These are phyloP conservation scores for Heliocidaris erythrogramma DNA, from an alignment of 35 echinoderm and acorn worm species.

Conservation along the genomic window DNA sequence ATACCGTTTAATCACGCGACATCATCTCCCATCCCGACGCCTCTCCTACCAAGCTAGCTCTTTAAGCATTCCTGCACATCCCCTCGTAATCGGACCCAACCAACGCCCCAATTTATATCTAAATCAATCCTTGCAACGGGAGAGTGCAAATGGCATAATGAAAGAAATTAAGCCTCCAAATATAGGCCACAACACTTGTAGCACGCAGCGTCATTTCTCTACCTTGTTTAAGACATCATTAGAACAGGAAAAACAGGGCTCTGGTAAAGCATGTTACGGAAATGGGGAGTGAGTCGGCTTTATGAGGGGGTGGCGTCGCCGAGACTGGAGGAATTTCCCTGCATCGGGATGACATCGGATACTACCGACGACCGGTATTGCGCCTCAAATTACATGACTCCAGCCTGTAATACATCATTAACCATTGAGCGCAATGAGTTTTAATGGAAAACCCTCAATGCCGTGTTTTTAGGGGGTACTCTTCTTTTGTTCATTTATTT, in stretches of 20 bases:
- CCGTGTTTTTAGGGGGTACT: background rate
- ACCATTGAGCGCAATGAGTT: background rate
- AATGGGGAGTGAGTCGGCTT: background rate
- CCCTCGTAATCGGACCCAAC: background rate
- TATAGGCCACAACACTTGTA: constrained; percentile 10
- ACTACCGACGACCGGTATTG: background rate
- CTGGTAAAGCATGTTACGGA: background rate
- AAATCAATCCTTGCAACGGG: background rate
- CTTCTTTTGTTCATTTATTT: background rate
- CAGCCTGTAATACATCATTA: background rate
- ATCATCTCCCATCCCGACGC: background rate
- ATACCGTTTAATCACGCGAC: background rate
- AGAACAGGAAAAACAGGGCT: background rate
- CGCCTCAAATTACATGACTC: constrained; percentile 10
- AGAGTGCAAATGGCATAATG: constrained; percentile 2
- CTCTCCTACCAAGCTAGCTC: background rate
- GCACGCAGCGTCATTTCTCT: background rate
- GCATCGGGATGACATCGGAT: background rate
- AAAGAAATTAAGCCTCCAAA: background rate
- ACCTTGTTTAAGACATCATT: background rate
- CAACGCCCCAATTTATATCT: constrained; percentile 10
- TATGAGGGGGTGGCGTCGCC: background rate
- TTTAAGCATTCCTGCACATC: background rate
- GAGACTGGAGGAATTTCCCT: background rate
- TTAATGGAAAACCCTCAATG: background rate